Evolutionary conservation across 2,888 invertebrate genomes (phyloP), one percentile per base, ranked within the genome.

Genomic region (Brachypalpus laphriformis): DNA sequence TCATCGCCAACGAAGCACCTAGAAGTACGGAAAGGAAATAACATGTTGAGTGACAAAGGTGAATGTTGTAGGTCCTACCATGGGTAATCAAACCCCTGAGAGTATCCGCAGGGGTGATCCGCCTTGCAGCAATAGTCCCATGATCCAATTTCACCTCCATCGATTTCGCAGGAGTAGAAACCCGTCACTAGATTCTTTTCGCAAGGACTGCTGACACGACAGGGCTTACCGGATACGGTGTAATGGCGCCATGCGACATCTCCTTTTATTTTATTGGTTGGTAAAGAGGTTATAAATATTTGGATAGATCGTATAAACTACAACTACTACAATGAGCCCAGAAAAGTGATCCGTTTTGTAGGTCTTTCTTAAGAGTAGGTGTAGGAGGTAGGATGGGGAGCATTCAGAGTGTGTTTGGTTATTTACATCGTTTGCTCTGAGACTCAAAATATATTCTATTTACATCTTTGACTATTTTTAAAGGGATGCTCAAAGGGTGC

Each of bases 61-160:
- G 8, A 22, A 22, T 0, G 16, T 16, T 22, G n/a, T 1, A n/a
- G 28, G 28, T 18, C 22, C 92, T 92, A 96, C 97, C 97, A 97
- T 81, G 96, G 96, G 90, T 97, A 97, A 72, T 94, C 93, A 89
- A 95, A 96, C 82, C 96, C 97, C 90, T 95, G 95, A 25, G 97
- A 96, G 89, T 95, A 96, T 1, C 97, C 97, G 90, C 97, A 97
- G 63, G 95, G 94, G 90, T 97, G 96, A 37, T 95, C 94, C 0
- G 96, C 95, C 25, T 96, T 94, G 88, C 97, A 97, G 89, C 97
- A 97, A 89, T 97, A 97, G 89, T 97, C 97, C 97, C 97, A 97
- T 0, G 94, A 93, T 6, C 95, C 95, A 87, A 93, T 91, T 88
- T 94, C 95, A 0, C 94, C 93, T 0, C 95, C 95, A 87, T 97